phyloP scores from a whole-genome alignment of 2,113 vertebrate genomes.

The Cettia cetti region DNA sequence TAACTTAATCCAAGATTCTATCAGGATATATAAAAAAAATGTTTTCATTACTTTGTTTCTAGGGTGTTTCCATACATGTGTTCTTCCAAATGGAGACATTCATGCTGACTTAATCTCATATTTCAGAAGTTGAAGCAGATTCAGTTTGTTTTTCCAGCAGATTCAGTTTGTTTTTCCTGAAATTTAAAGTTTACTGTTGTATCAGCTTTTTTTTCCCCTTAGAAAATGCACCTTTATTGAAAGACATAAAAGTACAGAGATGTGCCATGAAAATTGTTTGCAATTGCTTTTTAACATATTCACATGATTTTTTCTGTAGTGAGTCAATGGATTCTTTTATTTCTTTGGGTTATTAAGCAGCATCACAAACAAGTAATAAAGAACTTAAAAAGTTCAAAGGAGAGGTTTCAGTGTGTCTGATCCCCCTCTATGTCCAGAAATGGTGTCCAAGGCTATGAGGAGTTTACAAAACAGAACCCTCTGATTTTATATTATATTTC shows the following conservation, averaged over 20 bases:
- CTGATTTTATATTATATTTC: background rate
- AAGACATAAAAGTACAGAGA: background rate
- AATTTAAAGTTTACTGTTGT: background rate
- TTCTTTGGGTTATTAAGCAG: background rate
- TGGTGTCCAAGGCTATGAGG: background rate
- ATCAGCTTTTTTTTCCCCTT: background rate
- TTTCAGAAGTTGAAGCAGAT: background rate
- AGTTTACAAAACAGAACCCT: background rate
- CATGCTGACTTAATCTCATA: background rate
- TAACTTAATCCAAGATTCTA: background rate
- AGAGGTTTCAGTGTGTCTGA: background rate
- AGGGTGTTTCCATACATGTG: background rate
- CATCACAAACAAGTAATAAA: background rate
- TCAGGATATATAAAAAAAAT: background rate
- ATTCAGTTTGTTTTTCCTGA: background rate
- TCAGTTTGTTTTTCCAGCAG: background rate
- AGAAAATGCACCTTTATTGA: background rate
- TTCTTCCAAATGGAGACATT: background rate
- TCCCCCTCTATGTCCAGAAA: background rate
- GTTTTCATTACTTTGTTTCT: background rate
- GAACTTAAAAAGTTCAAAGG: background rate
- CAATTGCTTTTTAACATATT: background rate
- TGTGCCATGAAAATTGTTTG: background rate
- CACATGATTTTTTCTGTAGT: background rate
- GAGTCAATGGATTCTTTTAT: background rate